A percentile compares a stretch with the other conserved stretches of the same genome.
Evolutionary conservation across 1,140 invertebrate species (phyloP).

Genomic region (Berghia stephanieae): DNA sequence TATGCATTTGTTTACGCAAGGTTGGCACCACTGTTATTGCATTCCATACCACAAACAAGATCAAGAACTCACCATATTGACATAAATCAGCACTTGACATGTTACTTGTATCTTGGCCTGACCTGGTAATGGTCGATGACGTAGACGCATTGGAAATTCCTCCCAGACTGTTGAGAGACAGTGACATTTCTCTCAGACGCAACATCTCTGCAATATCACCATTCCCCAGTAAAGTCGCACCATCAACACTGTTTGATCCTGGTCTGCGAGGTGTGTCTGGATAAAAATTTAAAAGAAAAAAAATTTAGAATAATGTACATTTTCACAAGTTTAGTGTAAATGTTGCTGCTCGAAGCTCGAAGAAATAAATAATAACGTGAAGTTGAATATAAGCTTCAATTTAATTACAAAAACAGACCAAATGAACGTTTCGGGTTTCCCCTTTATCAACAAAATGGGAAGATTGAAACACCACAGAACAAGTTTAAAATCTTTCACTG

Average conservation of each 20-base stretch:
- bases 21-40: not conserved
- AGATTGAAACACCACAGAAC: no score
- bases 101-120: slow-evolving; percentile 46
- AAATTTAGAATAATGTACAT: no score
- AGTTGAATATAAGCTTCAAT: no score
- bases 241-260: not conserved
- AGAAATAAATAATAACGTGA: no score
- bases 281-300: no score
- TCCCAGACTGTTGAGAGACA: slow-evolving; percentile 53
- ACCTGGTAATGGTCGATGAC: slow-evolving; percentile 54
- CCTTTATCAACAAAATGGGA: no score
- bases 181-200: slow-evolving; percentile 46
- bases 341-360: no score
- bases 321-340: no score
- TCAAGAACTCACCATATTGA: slow-evolving; percentile 55
- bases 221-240: not conserved
- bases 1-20: not conserved
- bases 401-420: no score
- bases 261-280: not conserved
- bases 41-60: not conserved
- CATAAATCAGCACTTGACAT: slow-evolving; percentile 61
- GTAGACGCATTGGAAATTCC: slow-evolving; percentile 49
- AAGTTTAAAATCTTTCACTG: no score
- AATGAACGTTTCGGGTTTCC: no score
- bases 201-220: slow-evolving; percentile 34